Evolutionary conservation across 1,140 invertebrate species (phyloP).

Genomic region (Euwallacea fornicatus): DNA sequence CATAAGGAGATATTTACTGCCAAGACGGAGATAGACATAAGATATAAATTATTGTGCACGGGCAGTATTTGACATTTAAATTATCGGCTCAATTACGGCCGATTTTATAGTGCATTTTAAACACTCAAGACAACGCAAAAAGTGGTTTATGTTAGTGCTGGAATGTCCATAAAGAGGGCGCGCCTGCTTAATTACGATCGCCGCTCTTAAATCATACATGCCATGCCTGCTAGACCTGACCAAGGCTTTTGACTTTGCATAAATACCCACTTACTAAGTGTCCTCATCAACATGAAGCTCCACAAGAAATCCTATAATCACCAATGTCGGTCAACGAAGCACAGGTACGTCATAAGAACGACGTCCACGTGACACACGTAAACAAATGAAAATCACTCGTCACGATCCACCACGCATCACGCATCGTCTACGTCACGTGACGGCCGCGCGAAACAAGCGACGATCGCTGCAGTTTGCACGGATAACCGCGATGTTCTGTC

Average conservation of each 20-base stretch:
- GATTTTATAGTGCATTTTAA: slow-evolving; percentile 35
- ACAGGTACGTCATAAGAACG: no score
- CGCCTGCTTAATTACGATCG: neutral
- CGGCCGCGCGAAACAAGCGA: slow-evolving; percentile 23
- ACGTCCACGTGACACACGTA: slow-evolving; percentile 35
- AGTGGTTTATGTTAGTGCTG: slow-evolving; percentile 17
- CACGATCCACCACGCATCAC: slow-evolving; percentile 28
- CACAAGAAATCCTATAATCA: no score
- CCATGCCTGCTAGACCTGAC: no score
- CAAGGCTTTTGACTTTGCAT: no score
- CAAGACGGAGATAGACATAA: slow-evolving; percentile 16
- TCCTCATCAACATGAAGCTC: no score
- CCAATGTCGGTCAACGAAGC: no score
- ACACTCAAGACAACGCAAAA: slow-evolving; percentile 11
- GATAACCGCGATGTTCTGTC: slow-evolving; percentile 34
- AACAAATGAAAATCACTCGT: slow-evolving; percentile 36
- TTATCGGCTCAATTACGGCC: slow-evolving; percentile 38
- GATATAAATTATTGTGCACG: slow-evolving; percentile 40
- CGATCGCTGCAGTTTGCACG: slow-evolving; percentile 37
- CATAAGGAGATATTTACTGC: neutral
- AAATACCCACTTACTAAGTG: no score
- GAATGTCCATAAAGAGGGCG: slow-evolving; percentile 18
- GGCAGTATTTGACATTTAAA: slow-evolving; percentile 38
- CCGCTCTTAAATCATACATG: no score
- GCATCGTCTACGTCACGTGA: slow-evolving; percentile 34